phyloP scores from a whole-genome alignment of 1,140 invertebrate genomes.

The Drosophila chauvacae region DNA sequence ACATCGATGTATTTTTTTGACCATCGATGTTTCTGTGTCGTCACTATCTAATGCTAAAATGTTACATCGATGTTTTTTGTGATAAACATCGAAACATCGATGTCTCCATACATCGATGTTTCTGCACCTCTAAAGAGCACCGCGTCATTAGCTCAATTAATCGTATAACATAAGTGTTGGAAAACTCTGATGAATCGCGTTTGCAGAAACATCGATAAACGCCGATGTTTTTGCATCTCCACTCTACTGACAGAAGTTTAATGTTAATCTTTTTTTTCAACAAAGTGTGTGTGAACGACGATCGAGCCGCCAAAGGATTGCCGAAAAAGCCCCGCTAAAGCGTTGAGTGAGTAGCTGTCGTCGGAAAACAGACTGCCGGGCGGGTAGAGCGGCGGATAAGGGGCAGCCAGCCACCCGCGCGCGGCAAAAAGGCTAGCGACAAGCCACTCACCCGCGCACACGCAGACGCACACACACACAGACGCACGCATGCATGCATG shows the following conservation, averaged over 20 bases:
- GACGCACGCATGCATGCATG: constrained; percentile 5
- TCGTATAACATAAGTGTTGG: not conserved
- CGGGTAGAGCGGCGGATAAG: not conserved
- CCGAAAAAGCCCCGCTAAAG: constrained; percentile 17
- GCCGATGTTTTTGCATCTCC: constrained; percentile 3
- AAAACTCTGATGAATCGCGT: not conserved
- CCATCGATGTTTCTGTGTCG: too few relatives aligned
- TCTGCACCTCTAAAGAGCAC: too few relatives aligned
- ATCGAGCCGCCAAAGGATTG: constrained; percentile 22
- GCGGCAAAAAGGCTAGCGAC: constrained; percentile 63
- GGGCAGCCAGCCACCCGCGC: constrained; percentile 25
- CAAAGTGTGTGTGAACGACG: constrained; percentile 37
- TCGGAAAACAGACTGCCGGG: not conserved
- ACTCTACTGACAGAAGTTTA: constrained; percentile 11
- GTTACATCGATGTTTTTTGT: too few relatives aligned
- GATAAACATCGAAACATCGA: too few relatives aligned
- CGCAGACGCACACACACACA: constrained; percentile 14
- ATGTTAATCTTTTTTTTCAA: constrained; percentile 46
- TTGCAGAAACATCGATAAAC: not conserved
- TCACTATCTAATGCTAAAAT: too few relatives aligned
- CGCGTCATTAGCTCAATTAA: too few relatives aligned
- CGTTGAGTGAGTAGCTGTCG: constrained; percentile 38
- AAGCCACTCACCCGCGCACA: constrained; percentile 53
- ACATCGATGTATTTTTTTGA: too few relatives aligned
- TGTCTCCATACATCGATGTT: too few relatives aligned